phyloP scores from a whole-genome alignment of 2,113 vertebrate species.

The Menidia beryllina region DNA sequence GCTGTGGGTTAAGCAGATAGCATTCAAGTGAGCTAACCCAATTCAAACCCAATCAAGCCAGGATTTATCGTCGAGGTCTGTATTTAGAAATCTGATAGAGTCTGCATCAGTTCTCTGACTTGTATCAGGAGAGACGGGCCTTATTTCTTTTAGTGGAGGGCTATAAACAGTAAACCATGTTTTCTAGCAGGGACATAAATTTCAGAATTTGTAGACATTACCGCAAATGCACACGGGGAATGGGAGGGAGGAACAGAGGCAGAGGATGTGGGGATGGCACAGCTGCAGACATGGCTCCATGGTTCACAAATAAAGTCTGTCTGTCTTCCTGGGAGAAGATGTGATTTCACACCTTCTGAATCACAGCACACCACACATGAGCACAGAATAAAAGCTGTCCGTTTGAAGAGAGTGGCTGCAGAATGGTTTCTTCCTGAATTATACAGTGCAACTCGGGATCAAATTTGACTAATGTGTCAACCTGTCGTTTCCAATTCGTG shows the following conservation, averaged over 20 bases:
- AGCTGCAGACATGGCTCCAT: conserved; percentile 64
- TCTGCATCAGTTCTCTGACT: conserved; percentile 84
- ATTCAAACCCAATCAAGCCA: conserved; percentile 84
- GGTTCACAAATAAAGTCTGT: conserved; percentile 69
- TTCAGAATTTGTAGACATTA: conserved; percentile 83
- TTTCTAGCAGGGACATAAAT: conserved; percentile 84
- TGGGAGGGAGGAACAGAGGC: conserved; percentile 53
- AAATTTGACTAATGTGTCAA: conserved; percentile 47
- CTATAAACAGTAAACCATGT: conserved; percentile 84
- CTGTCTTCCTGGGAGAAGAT: conserved; percentile 70
- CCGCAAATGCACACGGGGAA: conserved; percentile 78
- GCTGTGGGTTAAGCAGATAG: conserved; percentile 88
- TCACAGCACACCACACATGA: conserved; percentile 56
- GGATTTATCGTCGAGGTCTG: conserved; percentile 86
- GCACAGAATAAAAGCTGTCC: conserved; percentile 52
- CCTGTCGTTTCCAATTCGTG: conserved; percentile 37
- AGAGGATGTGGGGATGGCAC: conserved; percentile 80
- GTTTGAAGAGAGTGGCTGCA: conserved; percentile 39
- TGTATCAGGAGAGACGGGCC: conserved; percentile 81
- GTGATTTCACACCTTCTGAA: conserved; percentile 66
- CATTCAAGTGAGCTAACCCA: conserved; percentile 88
- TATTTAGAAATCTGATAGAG: conserved; percentile 86
- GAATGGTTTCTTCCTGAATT: conserved; percentile 42
- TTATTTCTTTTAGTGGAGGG: conserved; percentile 79
- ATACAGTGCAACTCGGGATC: conserved; percentile 44